These are phyloP conservation scores for Leptogaster cylindrica DNA, from an alignment of 2,888 invertebrate genomes.

Conservation along the genomic window DNA sequence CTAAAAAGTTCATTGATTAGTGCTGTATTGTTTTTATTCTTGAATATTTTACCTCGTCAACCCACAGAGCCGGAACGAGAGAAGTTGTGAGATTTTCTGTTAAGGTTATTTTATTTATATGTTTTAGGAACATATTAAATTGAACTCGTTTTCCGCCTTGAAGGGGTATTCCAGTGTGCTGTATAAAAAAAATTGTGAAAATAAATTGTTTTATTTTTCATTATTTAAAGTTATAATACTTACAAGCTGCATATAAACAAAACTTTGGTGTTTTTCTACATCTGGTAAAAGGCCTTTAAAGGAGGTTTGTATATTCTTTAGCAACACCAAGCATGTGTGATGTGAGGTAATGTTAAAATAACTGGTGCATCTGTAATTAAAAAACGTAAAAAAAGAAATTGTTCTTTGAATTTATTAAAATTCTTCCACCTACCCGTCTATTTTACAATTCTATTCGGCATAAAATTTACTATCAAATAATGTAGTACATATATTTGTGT, in stretches of 20 bases:
- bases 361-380: conserved; percentile 72
- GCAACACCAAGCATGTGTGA: conserved; percentile 71
- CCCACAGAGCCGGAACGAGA: conserved; percentile 71
- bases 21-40: too few species aligned
- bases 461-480: too few species aligned
- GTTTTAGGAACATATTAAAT: conserved; percentile 71
- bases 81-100: conserved; percentile 66
- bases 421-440: too few species aligned
- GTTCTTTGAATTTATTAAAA: too few species aligned
- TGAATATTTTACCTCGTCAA: conserved; percentile 70
- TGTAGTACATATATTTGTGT: too few species aligned
- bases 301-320: conserved; percentile 65
- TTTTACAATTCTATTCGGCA: too few species aligned
- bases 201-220: too few species aligned
- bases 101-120: conserved; percentile 63
- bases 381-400: too few species aligned
- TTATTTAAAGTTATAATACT: too few species aligned
- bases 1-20: too few species aligned
- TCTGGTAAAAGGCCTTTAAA: conserved; percentile 69
- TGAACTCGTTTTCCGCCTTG: conserved; percentile 71
- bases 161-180: conserved; percentile 71
- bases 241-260: conserved; percentile 76
- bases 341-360: conserved; percentile 76
- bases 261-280: conserved; percentile 68
- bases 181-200: conserved; percentile 51